Conservation (phyloP, 2,888 invertebrate genomes). For the Euplagia quadripunctaria region DNA sequence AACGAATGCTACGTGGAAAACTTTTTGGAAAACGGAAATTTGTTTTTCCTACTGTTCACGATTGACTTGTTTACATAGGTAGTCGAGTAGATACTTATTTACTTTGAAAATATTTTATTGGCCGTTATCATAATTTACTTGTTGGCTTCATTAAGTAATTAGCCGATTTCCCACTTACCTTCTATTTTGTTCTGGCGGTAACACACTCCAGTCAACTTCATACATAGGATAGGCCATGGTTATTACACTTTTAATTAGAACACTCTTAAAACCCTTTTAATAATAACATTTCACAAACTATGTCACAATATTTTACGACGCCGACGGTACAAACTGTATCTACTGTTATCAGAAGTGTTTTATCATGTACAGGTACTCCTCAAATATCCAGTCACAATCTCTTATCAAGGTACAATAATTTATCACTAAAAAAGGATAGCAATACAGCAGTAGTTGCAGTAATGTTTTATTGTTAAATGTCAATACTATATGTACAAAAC, state of each 20-base stretch:
- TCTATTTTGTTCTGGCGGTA: conserved; percentile 94
- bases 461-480: conserved; percentile 81
- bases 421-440: conserved; percentile 86
- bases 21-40: conserved; percentile 48
- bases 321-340: conserved; percentile 75
- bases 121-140: conserved; percentile 29
- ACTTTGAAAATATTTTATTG: conserved; percentile 31
- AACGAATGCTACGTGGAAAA: conserved; percentile 71
- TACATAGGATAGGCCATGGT: conserved; percentile 88
- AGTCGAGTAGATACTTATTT: conserved; percentile 13
- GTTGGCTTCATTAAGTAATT: conserved; percentile 22
- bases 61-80: conserved; percentile 38
- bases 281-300: conserved; percentile 78
- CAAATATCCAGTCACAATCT: conserved; percentile 85
- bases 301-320: conserved; percentile 76
- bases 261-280: conserved; percentile 64
- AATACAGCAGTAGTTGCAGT: conserved; percentile 76
- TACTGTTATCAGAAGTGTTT: conserved; percentile 83
- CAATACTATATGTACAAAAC: conserved; percentile 81
- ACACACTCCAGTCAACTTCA: conserved; percentile 94
- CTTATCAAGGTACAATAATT: conserved; percentile 83
- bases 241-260: conserved; percentile 45
- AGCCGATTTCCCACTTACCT: conserved; percentile 86
- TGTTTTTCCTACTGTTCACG: conserved; percentile 30
- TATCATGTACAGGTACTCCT: conserved; percentile 83